Evolutionary conservation across 2,797 vertebrate genomes (phyloP), one percentile per base, ranked within the genome.

Genomic region (Helarctos malayanus): DNA sequence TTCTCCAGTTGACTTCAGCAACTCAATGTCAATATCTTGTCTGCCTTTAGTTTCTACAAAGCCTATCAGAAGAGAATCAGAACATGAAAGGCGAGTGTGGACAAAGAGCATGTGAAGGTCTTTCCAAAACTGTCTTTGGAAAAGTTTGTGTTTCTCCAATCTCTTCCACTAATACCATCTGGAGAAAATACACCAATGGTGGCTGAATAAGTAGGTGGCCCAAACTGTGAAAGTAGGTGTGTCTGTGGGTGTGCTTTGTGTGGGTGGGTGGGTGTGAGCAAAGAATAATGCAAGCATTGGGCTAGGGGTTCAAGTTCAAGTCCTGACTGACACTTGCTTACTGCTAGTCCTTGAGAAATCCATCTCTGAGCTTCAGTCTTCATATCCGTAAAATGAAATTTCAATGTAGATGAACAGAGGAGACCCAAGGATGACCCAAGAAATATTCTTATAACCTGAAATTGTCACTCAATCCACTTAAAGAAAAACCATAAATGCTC

Each of bases 121-220:
- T 83, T 56, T 65, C 38, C 57, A 86, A 57, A 92, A 54, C 68
- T n/a, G 27, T 63, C 75, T 89, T 89, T 71, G 38, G 59, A 63
- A 87, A 90, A 54, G 21, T 83, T n/a, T 88, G 41, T 78, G 59
- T 84, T 86, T 84, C 56, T 65, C n/a, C 82, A n/a, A 8, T 65
- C 25, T 78, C 52, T 92, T 61, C 35, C 6, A 3, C 69, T 85
- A 52, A 45, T 21, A 47, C 54, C n/a, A 38, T 75, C 11, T 38
- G 71, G 19, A 52, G 21, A 11, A 88, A 88, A 95, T 29, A 73
- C 5, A 75, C 35, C n/a, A 63, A 47, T 52, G 5, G 21, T n/a
- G 15, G 32, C 59, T 78, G 38, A 56, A 5, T 29, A 71, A 35
- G n/a, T n/a, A 1, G 16, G 3, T 35, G 12, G 12, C n/a, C 76